Evolutionary conservation across 1,140 invertebrate genomes (phyloP).

Genomic region (Drosophila dunni): DNA sequence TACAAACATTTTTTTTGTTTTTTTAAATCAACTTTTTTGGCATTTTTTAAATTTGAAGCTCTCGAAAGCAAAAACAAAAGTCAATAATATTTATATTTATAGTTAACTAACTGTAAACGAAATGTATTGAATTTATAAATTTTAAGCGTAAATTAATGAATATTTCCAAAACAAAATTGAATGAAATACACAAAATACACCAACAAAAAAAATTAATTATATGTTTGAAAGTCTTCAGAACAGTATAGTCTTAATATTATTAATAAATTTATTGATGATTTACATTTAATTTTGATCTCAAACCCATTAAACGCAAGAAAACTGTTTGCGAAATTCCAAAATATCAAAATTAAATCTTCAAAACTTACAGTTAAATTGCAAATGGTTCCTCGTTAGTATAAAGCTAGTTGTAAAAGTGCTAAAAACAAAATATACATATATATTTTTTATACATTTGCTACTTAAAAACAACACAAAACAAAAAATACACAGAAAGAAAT

Average conservation of each 20-base stretch:
- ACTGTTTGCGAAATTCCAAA: slow-evolving; percentile 76
- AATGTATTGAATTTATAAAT: slow-evolving; percentile 81
- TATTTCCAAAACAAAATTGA: slow-evolving; percentile 52
- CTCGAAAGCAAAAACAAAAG: slow-evolving; percentile 47
- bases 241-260: slow-evolving; percentile 67
- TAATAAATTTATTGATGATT: slow-evolving; percentile 41
- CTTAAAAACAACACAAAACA: slow-evolving; percentile 27
- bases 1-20: slow-evolving; percentile 42
- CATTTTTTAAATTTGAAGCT: slow-evolving; percentile 63
- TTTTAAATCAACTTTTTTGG: slow-evolving; percentile 60
- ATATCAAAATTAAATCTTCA: slow-evolving; percentile 78
- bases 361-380: slow-evolving; percentile 69
- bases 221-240: slow-evolving; percentile 64
- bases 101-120: slow-evolving; percentile 67
- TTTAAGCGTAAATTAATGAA: slow-evolving; percentile 51
- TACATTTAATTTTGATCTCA: slow-evolving; percentile 83
- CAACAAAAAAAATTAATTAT: slow-evolving; percentile 31
- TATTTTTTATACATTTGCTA: slow-evolving; percentile 70
- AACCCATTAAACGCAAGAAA: slow-evolving; percentile 59
- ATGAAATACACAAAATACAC: slow-evolving; percentile 55
- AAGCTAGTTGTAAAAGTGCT: slow-evolving; percentile 79
- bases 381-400: slow-evolving; percentile 83
- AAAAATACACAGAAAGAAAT: slow-evolving; percentile 15
- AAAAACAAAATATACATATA: slow-evolving; percentile 54
- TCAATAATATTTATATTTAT: slow-evolving; percentile 73